Evolutionary conservation across 2,797 vertebrate genomes (phyloP), one percentile per base, ranked within the genome.

Genomic region (Crax fasciolata): DNA sequence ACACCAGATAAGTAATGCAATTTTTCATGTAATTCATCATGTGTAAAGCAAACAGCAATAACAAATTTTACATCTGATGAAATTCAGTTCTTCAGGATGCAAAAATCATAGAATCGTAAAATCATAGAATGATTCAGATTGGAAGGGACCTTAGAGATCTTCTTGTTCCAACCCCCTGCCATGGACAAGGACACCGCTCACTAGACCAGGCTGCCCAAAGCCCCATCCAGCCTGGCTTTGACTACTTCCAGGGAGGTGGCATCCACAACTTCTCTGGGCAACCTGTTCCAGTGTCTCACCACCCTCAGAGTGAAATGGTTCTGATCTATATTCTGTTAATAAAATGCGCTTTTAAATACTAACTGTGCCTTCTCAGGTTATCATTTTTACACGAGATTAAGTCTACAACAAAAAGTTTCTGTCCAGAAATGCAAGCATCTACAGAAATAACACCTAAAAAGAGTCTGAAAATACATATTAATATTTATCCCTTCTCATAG

Each of bases 261-360:
- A 35, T 35, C 35, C 35, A 35, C 35, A 35, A 35, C 6, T 35
- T 35, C 35, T 35, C 35, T 35, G 35, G 35, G 35, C 35, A 35
- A 35, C 35, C 35, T 35, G 35, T 35, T 35, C 35, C 35, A 35
- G 35, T 35, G 35, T 35, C 35, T 35, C 35, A 35, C 35, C 35
- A 35, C 35, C 35, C 35, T 35, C 35, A 35, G 8, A 35, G 35
- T 35, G 35, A 78, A 76, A 84, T 32, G 13, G 3, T 78, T 90
- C 57, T 89, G 92, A 91, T 83, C 61, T 90, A 11, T 43, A 88
- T 84, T 96, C 92, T 88, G 85, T 78, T 90, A 90, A 84, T 89
- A 67, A 92, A 81, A 77, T 63, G 4, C 38, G 39, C 89, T 95
- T 95, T 86, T 24, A 88, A 76, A 71, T 87, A 49, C 30, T 72